Conservation (phyloP, 2,888 invertebrate genomes). For the Metacarcinus magister region DNA sequence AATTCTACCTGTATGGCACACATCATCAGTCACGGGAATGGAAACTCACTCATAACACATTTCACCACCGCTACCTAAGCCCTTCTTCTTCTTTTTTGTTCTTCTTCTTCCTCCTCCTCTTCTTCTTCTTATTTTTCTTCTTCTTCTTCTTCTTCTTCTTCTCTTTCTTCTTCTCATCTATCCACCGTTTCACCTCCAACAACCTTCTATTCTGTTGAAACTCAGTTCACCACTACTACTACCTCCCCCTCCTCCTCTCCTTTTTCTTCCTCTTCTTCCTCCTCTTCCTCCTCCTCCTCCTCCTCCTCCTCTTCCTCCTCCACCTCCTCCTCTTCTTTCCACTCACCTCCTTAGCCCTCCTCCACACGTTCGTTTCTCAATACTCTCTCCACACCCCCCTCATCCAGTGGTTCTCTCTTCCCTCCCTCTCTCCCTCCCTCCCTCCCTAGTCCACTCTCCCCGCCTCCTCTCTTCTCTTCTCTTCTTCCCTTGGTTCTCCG, state of each 20-base stretch:
- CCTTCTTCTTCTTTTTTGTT: neutral
- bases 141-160: neutral
- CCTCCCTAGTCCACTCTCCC: neutral
- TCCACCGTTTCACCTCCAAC: neutral
- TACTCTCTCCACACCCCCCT: neutral
- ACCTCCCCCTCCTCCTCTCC: neutral
- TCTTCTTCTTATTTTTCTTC: neutral
- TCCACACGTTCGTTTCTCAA: slow-evolving; percentile 40
- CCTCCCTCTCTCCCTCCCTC: neutral
- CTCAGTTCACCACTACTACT: neutral
- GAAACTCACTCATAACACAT: neutral
- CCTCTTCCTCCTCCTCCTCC: neutral
- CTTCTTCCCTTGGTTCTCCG: slow-evolving; percentile 36
- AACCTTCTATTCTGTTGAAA: neutral
- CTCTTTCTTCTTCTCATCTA: neutral
- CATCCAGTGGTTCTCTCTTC: neutral
- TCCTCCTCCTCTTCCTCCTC: neutral
- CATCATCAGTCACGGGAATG: neutral
- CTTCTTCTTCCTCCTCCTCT: neutral
- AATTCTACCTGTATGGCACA: neutral
- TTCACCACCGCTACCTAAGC: neutral
- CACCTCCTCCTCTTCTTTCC: neutral
- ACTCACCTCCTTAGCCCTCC: slow-evolving; percentile 26
- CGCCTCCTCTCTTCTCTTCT: neutral
- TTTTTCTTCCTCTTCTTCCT: too few relatives aligned